Evolutionary conservation across 2,113 vertebrate genomes (phyloP).

Genomic region (Perca fluviatilis): DNA sequence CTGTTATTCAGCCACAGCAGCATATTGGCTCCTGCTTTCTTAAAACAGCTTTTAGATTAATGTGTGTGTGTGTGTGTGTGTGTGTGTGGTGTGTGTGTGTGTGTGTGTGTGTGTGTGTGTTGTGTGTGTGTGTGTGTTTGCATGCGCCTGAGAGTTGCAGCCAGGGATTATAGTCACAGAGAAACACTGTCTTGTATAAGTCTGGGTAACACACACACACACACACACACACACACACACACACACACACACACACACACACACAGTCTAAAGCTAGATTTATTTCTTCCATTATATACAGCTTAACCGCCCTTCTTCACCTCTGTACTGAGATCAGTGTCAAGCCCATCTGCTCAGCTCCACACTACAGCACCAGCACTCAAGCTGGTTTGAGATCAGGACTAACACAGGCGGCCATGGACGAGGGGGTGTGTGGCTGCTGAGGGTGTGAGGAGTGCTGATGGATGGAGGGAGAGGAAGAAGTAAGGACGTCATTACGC

Average conservation of each 20-base stretch:
- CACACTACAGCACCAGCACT: constrained; percentile 3
- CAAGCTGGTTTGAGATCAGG: constrained; percentile 41
- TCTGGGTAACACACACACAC: constrained; percentile 20
- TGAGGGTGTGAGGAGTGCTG: constrained; percentile 44
- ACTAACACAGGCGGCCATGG: background rate
- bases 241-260: constrained; percentile 26
- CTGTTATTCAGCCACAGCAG: constrained; percentile 31
- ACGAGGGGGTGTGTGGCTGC: constrained; percentile 28
- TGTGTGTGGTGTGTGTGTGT: constrained; percentile 1
- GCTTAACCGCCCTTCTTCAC: constrained; percentile 35
- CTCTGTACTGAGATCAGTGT: constrained; percentile 60
- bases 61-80: background rate
- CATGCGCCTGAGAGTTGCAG: constrained; percentile 14
- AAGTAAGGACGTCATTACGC: constrained; percentile 31
- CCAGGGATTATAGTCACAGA: constrained; percentile 52
- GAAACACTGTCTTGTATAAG: constrained; percentile 43
- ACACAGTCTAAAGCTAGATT: constrained; percentile 35
- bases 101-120: constrained; percentile 10
- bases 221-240: constrained; percentile 18
- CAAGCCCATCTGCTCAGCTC: constrained; percentile 19
- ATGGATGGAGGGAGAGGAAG: constrained; percentile 15
- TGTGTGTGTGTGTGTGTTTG: constrained; percentile 27
- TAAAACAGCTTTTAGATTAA: constrained; percentile 52
- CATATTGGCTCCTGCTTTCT: constrained; percentile 18
- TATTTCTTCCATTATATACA: constrained; percentile 39